Evolutionary conservation across 1,140 invertebrate species (phyloP), one percentile per base, ranked within the genome.

Genomic region (Pentalonia nigronervosa): DNA sequence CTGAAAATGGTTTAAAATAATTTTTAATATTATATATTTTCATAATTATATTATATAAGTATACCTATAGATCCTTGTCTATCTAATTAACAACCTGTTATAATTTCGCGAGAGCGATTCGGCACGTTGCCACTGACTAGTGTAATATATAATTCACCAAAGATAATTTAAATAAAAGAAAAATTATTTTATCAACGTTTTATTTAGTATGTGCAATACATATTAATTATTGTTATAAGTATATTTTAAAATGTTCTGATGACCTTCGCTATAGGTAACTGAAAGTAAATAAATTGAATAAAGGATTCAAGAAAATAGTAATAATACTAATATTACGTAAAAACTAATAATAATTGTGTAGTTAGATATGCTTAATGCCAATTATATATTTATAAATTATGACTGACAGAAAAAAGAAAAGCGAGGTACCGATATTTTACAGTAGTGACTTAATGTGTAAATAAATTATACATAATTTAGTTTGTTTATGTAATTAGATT

Each of bases 391-490:
- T 56, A 25, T 30, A 25, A 56, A 30, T 21, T 86, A 14, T n/a
- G 25, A 86, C 23, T 86, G 84, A 17, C 45, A 11, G 41, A 23
- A 30, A 47, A 86, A 41, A 86, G 23, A 23, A 30, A 11, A 30
- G 45, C 25, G 25, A 47, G 23, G 25, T 84, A 2, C 83, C 21
- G 2, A 41, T 87, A 4, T 87, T n/a, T 6, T 87, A n/a, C 11
- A 25, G 41, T 17, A 23, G 25, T 87, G 4, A 0, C 41, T 34
- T 47, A n/a, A 87, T 36, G 17, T 23, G 45, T 83, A 83, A 87
- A 87, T 87, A 87, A 17, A 87, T 87, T 87, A 87, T 48, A 87
- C 2, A 47, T 45, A 17, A n/a, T 87, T 87, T 47, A 86, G 23
- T 30, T 25, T 87, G 11, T 87, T 47, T 87, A 83, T 23, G 21